A percentile compares a stretch with the other conserved stretches of the same genome.
These are phyloP conservation scores for Equus quagga DNA, from an alignment of 2,113 vertebrate species.

Conservation along the genomic window DNA sequence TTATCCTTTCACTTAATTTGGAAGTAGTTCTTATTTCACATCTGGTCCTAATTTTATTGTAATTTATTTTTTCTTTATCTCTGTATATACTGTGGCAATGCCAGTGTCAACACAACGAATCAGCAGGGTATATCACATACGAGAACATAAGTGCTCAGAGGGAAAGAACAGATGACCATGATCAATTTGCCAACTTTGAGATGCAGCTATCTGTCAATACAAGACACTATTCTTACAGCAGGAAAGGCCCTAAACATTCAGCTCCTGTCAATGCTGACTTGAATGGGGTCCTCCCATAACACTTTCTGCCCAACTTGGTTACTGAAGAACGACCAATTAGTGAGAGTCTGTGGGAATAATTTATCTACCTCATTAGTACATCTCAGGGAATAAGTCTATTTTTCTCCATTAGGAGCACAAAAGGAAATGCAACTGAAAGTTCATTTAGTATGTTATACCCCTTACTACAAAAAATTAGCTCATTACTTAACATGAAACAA, in stretches of 20 bases:
- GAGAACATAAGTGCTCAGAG: background rate
- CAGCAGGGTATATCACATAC: background rate
- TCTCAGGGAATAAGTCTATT: slow-evolving; percentile 6
- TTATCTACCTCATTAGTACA: background rate
- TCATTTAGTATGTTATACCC: background rate
- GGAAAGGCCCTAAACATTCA: background rate
- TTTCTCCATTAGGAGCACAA: background rate
- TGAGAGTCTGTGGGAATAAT: background rate
- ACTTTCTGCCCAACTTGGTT: background rate
- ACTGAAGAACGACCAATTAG: background rate
- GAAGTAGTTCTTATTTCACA: slow-evolving; percentile 24
- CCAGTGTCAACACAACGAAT: background rate
- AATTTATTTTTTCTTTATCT: background rate
- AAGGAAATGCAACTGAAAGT: background rate
- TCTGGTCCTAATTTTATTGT: slow-evolving; percentile 15
- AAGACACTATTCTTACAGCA: background rate
- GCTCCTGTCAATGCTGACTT: background rate
- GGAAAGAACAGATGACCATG: background rate
- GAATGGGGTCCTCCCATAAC: background rate
- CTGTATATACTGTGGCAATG: background rate
- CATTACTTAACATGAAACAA: slow-evolving; percentile 50
- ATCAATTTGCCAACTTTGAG: background rate
- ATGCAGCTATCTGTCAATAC: background rate
- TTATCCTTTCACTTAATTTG: background rate
- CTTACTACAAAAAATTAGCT: slow-evolving; percentile 28